Evolutionary conservation across 2,888 invertebrate genomes (phyloP).

Genomic region (Cylindroiulus punctatus): DNA sequence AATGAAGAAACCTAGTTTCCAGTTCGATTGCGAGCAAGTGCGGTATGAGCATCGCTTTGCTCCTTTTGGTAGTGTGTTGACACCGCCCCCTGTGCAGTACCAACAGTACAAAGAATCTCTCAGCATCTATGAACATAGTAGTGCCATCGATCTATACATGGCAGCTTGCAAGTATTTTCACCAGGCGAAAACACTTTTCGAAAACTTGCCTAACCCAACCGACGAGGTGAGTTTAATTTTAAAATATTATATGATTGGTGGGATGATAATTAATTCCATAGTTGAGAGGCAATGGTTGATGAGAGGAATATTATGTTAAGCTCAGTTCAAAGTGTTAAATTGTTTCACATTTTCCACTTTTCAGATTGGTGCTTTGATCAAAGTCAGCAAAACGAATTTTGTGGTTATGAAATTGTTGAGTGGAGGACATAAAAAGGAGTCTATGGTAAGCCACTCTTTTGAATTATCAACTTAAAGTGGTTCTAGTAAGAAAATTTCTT

Average conservation of each 20-base stretch:
- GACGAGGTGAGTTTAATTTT: slow-evolving; percentile 73
- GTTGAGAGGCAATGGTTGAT: too few species aligned
- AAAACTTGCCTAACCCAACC: slow-evolving; percentile 82
- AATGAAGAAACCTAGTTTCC: slow-evolving; percentile 81
- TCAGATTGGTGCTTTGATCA: slow-evolving; percentile 72
- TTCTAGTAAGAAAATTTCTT: too few species aligned
- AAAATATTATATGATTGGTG: background rate
- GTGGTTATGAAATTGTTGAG: slow-evolving; percentile 92
- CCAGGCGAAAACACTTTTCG: slow-evolving; percentile 85
- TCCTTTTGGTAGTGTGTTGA: slow-evolving; percentile 84
- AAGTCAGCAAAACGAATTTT: slow-evolving; percentile 94
- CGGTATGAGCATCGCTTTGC: slow-evolving; percentile 94
- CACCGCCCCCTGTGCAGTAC: slow-evolving; percentile 92
- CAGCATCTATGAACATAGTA: slow-evolving; percentile 64
- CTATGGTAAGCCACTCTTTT: slow-evolving; percentile 69
- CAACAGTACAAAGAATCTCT: slow-evolving; percentile 88
- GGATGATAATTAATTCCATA: too few species aligned
- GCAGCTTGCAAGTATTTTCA: slow-evolving; percentile 92
- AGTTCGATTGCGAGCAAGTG: slow-evolving; percentile 93
- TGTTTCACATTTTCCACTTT: background rate
- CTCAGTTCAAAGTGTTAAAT: background rate
- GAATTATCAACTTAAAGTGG: too few species aligned
- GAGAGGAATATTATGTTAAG: too few species aligned
- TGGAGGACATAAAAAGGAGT: slow-evolving; percentile 90
- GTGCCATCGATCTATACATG: slow-evolving; percentile 71